phyloP scores from a whole-genome alignment of 2,888 invertebrate species.

The Nephrocerus scutellatus region DNA sequence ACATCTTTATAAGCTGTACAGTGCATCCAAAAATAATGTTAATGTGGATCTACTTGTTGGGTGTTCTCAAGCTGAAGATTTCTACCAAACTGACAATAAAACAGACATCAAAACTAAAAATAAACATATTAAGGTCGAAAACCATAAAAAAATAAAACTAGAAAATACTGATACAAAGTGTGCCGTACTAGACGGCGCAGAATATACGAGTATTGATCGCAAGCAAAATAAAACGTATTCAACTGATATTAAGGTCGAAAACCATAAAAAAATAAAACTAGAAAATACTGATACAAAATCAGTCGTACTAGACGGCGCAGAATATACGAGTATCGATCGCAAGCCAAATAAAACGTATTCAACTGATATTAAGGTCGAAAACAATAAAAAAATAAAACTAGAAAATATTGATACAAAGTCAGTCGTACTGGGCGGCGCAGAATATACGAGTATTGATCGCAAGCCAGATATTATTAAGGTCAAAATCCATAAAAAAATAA shows the following conservation, averaged over 20 bases:
- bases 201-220: background rate
- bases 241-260: too few relatives aligned
- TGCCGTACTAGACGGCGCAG: background rate
- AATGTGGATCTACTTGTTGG: slow-evolving; percentile 42
- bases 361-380: too few relatives aligned
- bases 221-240: too few relatives aligned
- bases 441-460: background rate
- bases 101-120: slow-evolving; percentile 16
- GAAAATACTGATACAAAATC: slow-evolving; percentile 1
- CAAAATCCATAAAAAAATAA: slow-evolving; percentile 9
- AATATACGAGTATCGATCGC: background rate
- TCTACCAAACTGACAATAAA: slow-evolving; percentile 5
- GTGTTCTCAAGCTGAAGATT: slow-evolving; percentile 26
- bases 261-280: slow-evolving; percentile 9
- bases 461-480: too few relatives aligned
- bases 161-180: slow-evolving; percentile 2
- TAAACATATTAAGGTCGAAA: slow-evolving; percentile 10
- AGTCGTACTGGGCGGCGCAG: background rate
- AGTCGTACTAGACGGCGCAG: background rate
- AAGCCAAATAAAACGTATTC: too few relatives aligned
- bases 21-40: slow-evolving; percentile 54
- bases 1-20: slow-evolving; percentile 62
- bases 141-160: background rate
- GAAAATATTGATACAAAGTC: slow-evolving; percentile 1
- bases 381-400: slow-evolving; percentile 9